Percentiles rank a stretch among this genome's conserved stretches.
Conservation (phyloP, 2,797 vertebrate species). For the Manis crassicaudata region DNA sequence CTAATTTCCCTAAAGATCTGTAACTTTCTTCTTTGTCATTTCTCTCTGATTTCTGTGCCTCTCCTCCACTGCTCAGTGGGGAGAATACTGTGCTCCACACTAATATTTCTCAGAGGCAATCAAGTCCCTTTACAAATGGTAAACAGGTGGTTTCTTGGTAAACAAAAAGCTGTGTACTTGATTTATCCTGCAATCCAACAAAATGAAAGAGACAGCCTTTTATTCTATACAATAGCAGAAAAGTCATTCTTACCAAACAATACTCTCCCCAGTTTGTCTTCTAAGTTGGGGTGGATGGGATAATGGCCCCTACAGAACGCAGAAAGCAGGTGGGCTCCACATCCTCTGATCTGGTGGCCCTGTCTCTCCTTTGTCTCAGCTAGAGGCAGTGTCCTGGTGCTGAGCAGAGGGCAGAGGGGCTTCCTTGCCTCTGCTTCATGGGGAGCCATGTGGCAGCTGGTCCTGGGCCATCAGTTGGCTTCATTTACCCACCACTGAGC, state of each 20-base stretch:
- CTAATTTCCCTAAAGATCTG: neutral
- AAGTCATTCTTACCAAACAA: constrained; percentile 54
- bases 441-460: neutral
- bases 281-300: neutral
- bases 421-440: neutral
- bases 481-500: neutral
- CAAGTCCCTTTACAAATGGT: constrained; percentile 67
- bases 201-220: constrained; percentile 58
- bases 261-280: constrained; percentile 32
- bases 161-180: constrained; percentile 63
- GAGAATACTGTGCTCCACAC: neutral
- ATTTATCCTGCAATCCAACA: constrained; percentile 56
- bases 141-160: constrained; percentile 72
- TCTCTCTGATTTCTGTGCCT: neutral
- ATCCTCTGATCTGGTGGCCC: neutral
- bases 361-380: neutral
- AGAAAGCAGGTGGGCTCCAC: neutral
- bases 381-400: neutral
- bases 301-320: neutral
- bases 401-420: neutral
- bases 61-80: neutral
- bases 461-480: neutral
- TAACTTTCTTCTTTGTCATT: constrained; percentile 24
- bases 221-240: constrained; percentile 45
- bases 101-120: constrained; percentile 59